phyloP scores from a whole-genome alignment of 2,888 invertebrate species.

The Bellardia pandia region DNA sequence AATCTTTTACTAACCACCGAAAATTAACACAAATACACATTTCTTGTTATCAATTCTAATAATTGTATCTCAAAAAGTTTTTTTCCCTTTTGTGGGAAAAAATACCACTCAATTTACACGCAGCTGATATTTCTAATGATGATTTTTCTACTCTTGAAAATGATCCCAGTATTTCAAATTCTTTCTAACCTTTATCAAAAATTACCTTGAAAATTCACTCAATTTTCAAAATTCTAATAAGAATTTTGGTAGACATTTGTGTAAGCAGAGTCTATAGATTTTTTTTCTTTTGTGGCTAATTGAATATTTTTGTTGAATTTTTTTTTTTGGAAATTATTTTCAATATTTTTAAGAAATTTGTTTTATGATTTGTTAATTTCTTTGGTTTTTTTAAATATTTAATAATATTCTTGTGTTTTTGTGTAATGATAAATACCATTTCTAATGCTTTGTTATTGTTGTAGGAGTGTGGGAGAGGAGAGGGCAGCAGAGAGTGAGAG shows the following conservation, averaged over 20 bases:
- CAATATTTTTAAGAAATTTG: neutral
- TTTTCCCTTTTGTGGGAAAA: slow-evolving; percentile 52
- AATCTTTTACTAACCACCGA: slow-evolving; percentile 77
- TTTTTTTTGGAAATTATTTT: neutral
- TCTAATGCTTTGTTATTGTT: neutral
- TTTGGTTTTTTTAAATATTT: neutral
- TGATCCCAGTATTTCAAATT: slow-evolving; percentile 4
- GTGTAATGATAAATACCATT: neutral
- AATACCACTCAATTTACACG: slow-evolving; percentile 43
- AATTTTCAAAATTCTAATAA: slow-evolving; percentile 32
- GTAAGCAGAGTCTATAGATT: neutral
- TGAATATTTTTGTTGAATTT: neutral
- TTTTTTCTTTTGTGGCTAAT: neutral
- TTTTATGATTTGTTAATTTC: neutral
- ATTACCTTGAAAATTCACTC: slow-evolving; percentile 11
- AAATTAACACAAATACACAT: slow-evolving; percentile 42
- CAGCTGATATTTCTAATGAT: slow-evolving; percentile 50
- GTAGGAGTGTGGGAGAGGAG: neutral
- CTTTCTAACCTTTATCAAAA: slow-evolving; percentile 6
- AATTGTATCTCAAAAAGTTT: slow-evolving; percentile 50
- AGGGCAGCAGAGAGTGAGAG: neutral
- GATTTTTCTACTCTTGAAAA: slow-evolving; percentile 5
- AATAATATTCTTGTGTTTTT: neutral
- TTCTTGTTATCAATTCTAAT: slow-evolving; percentile 50
- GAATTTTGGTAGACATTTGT: slow-evolving; percentile 28